These are phyloP conservation scores for Lasiurus cinereus DNA, from an alignment of 2,113 vertebrate species.

Conservation along the genomic window DNA sequence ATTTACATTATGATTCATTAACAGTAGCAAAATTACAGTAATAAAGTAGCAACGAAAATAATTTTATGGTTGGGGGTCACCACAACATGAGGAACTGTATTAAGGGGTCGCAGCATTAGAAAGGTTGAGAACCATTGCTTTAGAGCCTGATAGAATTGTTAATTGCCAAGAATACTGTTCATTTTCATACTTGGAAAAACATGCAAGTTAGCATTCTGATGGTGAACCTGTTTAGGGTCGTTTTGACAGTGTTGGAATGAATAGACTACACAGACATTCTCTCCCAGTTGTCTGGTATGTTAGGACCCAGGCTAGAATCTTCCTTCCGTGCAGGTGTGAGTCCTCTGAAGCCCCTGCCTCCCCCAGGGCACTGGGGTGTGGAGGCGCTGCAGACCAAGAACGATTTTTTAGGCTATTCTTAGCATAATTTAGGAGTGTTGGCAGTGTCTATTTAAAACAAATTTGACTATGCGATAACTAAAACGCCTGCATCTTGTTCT, in stretches of 20 bases:
- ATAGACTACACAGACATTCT: background rate
- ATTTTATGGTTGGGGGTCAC: too few relatives aligned
- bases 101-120: too few relatives aligned
- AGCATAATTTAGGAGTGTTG: background rate
- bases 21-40: too few relatives aligned
- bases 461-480: background rate
- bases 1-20: too few relatives aligned
- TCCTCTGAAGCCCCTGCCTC: background rate
- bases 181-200: conserved; percentile 20
- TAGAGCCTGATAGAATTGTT: conserved; percentile 63
- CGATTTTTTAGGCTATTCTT: conserved; percentile 4
- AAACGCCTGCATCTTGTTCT: background rate
- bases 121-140: background rate
- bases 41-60: too few relatives aligned
- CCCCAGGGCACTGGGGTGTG: background rate
- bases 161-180: conserved; percentile 51
- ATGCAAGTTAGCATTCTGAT: conserved; percentile 12
- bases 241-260: conserved; percentile 34
- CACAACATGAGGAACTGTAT: too few relatives aligned
- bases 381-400: background rate
- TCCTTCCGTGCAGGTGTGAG: background rate
- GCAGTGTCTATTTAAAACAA: background rate
- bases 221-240: conserved; percentile 2
- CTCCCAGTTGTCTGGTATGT: background rate
- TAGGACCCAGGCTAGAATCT: background rate